Evolutionary conservation across 1,140 invertebrate genomes (phyloP), one percentile per base, ranked within the genome.

Genomic region (Dreissena rostriformis): DNA sequence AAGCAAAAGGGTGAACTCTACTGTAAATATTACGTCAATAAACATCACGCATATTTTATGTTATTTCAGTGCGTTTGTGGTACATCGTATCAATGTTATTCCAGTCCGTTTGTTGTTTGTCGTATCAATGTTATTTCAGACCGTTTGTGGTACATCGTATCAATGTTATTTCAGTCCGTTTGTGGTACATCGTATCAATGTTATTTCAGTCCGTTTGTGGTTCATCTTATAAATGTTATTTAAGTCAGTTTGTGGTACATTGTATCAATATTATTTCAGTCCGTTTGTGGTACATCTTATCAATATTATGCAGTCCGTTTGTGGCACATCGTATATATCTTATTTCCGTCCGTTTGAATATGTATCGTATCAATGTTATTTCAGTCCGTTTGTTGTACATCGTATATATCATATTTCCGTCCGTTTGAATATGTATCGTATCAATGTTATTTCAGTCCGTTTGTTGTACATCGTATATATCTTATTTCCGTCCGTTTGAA

Each of bases 251-350:
- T 67, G 24, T 28, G 24, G 15, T 28, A 67, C 66, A 67, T 17
- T 82, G 39, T 39, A 39, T 39, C 39, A 39, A 2, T 39, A 8
- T 39, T 39, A 39, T 39, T 87, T 19, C 86, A 91, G 89, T 66
- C 90, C 91, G 7, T 86, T 88, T 72, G 86, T 75, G 19, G 85
- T 94, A 11, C 89, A 94, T n/a, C 82, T 86, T 53, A 89, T 94
- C 4, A 95, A 95, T 84, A 94, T 39, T 39, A 39, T 39, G 2
- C 39, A 39, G 39, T 39, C 39, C 39, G 39, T 39, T 8, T 39
- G 39, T 39, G 2, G 39, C 8, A 5, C 8, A 39, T 39, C 39
- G 39, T 39, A 26, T 19, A 7, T 11, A 7, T 29, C 8, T 17
- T 28, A 67, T 67, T 26, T 22, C 66, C 1, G 24, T 19, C 29